Evolutionary conservation across 2,888 invertebrate genomes (phyloP), one percentile per base, ranked within the genome.

Genomic region (Hirtodrosophila confusa): DNA sequence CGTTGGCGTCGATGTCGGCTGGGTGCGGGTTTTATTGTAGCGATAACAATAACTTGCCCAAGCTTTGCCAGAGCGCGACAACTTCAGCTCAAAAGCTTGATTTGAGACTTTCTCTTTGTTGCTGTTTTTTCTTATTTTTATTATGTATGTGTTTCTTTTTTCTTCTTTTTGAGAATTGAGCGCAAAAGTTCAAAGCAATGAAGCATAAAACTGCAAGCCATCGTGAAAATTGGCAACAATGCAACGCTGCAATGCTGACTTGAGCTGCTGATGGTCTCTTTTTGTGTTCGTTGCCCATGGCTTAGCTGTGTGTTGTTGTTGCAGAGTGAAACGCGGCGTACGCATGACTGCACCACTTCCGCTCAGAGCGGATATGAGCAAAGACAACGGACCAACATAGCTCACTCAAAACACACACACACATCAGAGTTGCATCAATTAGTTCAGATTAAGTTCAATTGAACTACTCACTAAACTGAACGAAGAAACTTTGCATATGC

Each of bases 261-360:
- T 4, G 6, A 27, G 6, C 27, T 17, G 57, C 54, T 31, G 31
- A 45, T 56, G 56, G 24, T 47, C 37, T 56, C 9, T 27, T 24
- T 17, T 40, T 43, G 55, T 48, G 44, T 66, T 56, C 50, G 58
- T 51, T n/a, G n/a, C n/a, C 60, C 66, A 61, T 78, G 83, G 68
- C 53, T 60, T 64, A 36, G 54, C 41, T 39, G 27, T 17, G 31
- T 50, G 50, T 33, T 71, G 43, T 47, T 71, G 62, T 53, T 84
- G 69, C 73, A 68, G 67, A 80, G 72, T 69, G 64, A 64, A 85
- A 73, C 65, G 48, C 72, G 43, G 55, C 62, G 60, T 65, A 84
- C 69, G 88, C 88, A 75, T 89, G 87, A 88, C 84, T 88, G 79
- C 80, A 80, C 78, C 74, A 89, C 89, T 89, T 89, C 90, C 89